Evolutionary conservation across 2,888 invertebrate genomes (phyloP).

Genomic region (Helicoverpa assulta): DNA sequence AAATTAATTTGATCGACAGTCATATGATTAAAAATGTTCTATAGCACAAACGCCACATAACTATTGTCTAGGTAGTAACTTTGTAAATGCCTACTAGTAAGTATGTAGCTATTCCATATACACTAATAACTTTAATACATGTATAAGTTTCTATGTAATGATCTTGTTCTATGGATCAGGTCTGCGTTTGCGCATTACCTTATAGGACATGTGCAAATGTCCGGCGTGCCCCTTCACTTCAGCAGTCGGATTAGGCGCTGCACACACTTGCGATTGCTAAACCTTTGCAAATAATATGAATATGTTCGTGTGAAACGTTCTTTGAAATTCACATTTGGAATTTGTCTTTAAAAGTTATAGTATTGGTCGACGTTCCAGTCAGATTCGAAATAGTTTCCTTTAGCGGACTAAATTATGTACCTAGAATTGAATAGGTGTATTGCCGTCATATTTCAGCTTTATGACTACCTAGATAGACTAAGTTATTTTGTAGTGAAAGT

Average conservation of each 20-base stretch:
- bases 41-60: no score
- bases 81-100: no score
- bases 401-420: no score
- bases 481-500: neutral
- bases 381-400: no score
- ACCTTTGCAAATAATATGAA: conserved; percentile 10
- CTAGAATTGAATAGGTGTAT: no score
- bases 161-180: conserved; percentile 41
- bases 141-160: conserved; percentile 26
- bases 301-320: conserved; percentile 10
- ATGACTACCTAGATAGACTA: neutral
- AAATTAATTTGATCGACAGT: no score
- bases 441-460: no score
- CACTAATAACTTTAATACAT: neutral
- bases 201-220: conserved; percentile 52
- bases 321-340: neutral
- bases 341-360: no score
- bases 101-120: neutral
- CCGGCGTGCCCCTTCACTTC: conserved; percentile 53
- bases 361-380: no score
- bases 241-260: conserved; percentile 30
- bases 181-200: conserved; percentile 51
- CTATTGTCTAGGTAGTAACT: no score
- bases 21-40: no score
- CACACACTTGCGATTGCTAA: conserved; percentile 33